These are phyloP conservation scores for Ennomos quercinarius DNA, from an alignment of 2,888 invertebrate genomes.

Conservation along the genomic window DNA sequence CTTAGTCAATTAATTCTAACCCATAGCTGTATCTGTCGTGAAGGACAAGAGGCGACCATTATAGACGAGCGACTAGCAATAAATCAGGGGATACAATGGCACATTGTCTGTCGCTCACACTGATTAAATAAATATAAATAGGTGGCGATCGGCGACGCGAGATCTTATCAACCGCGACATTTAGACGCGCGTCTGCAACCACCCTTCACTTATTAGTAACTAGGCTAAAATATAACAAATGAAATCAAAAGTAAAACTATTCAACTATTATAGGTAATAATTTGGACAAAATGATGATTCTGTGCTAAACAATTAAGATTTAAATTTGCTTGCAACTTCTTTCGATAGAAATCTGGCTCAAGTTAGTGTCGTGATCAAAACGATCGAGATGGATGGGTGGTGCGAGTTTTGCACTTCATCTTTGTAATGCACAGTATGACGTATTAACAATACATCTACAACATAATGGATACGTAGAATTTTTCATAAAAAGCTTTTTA, in stretches of 20 bases:
- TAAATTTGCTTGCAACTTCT: constrained; percentile 43
- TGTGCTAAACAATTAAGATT: constrained; percentile 52
- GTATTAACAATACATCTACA: no score
- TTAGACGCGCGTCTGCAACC: constrained; percentile 61
- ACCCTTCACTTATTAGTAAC: constrained; percentile 57
- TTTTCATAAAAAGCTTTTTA: no score
- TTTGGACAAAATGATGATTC: constrained; percentile 48
- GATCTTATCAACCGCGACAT: constrained; percentile 79
- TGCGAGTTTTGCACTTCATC: no score
- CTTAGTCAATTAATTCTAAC: constrained; percentile 31
- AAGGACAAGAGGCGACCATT: constrained; percentile 53
- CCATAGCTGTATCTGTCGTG: constrained; percentile 33
- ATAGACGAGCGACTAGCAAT: constrained; percentile 61
- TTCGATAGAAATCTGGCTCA: no score
- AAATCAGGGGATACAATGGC: constrained; percentile 82
- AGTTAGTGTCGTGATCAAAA: no score
- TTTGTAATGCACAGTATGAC: no score
- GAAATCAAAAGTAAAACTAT: constrained; percentile 46
- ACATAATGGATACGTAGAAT: no score
- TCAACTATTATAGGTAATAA: constrained; percentile 6
- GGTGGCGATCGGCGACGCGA: constrained; percentile 76
- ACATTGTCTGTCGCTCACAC: constrained; percentile 82
- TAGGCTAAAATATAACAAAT: constrained; percentile 55
- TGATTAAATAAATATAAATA: constrained; percentile 83
- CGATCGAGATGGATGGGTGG: no score